Conservation (phyloP, 2,113 vertebrate genomes). For the Apodemus speciosus region DNA sequence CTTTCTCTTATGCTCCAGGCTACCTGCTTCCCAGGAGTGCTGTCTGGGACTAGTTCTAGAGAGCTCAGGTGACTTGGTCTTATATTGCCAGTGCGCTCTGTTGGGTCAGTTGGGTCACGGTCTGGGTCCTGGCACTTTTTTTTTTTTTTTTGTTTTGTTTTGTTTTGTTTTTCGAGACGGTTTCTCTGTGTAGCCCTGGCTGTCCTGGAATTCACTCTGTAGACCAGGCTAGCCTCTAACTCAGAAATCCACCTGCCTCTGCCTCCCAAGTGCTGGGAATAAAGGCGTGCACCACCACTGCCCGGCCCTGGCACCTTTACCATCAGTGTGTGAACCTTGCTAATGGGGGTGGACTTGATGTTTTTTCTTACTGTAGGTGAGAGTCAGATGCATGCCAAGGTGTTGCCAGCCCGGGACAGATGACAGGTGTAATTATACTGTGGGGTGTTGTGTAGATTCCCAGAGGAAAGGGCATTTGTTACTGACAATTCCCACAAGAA, state of each 20-base stretch:
- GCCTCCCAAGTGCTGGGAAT: too few relatives aligned
- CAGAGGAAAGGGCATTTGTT: constrained; percentile 64
- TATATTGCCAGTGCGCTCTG: not conserved
- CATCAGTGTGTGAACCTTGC: not conserved
- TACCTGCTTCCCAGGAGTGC: not conserved
- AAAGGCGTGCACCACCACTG: too few relatives aligned
- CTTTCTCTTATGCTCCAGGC: not conserved
- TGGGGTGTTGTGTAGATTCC: constrained; percentile 67
- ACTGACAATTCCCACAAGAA: constrained; percentile 58
- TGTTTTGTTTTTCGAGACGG: too few relatives aligned
- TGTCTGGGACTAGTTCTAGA: not conserved
- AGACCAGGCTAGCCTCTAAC: too few relatives aligned
- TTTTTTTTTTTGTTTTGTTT: too few relatives aligned
- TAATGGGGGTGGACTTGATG: not conserved
- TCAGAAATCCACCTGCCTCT: too few relatives aligned
- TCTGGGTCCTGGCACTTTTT: not conserved
- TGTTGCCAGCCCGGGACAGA: constrained; percentile 68
- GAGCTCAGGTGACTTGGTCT: not conserved
- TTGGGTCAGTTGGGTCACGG: accelerated
- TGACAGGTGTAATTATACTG: constrained; percentile 75
- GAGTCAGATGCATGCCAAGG: constrained; percentile 13
- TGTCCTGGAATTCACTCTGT: too few relatives aligned
- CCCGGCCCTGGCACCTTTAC: not conserved
- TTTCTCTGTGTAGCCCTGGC: too few relatives aligned
- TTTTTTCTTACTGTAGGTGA: constrained; percentile 54